Percentiles rank a stretch among this genome's conserved stretches.
phyloP scores from a whole-genome alignment of 2,113 vertebrate species.

The Ophthalmolycus amberensis region DNA sequence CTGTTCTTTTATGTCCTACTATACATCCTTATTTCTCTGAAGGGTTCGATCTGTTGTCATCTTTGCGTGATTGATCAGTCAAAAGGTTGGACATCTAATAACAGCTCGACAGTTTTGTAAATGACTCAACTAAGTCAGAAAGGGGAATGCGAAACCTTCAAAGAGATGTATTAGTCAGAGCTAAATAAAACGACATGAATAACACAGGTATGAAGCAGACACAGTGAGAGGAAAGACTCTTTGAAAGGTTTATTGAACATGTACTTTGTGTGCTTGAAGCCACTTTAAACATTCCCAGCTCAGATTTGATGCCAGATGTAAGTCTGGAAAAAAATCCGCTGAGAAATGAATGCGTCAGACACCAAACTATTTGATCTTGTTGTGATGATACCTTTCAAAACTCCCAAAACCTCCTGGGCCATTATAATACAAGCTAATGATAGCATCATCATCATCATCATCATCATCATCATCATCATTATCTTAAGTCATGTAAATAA shows the following conservation, averaged over 20 bases:
- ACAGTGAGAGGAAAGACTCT: neutral
- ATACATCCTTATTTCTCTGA: neutral
- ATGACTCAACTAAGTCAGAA: conserved; percentile 3
- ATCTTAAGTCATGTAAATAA: too few relatives aligned
- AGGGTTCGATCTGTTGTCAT: neutral
- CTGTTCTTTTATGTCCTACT: neutral
- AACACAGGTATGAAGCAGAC: conserved; percentile 21
- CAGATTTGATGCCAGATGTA: neutral
- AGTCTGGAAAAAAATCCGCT: neutral
- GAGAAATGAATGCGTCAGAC: neutral
- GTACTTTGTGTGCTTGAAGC: neutral
- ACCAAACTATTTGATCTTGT: neutral
- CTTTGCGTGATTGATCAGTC: conserved; percentile 18
- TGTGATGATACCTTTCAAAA: neutral
- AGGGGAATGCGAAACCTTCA: conserved; percentile 27
- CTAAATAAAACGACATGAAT: conserved; percentile 13
- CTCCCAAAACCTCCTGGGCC: neutral
- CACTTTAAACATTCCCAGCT: neutral
- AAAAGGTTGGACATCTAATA: neutral
- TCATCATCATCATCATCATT: too few relatives aligned
- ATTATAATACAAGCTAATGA: too few relatives aligned
- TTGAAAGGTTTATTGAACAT: neutral
- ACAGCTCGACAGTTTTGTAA: neutral
- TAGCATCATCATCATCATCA: too few relatives aligned
- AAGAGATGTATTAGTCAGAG: conserved; percentile 6